These are phyloP conservation scores for Antigone vipio DNA, from an alignment of 2,113 vertebrate genomes.

Conservation along the genomic window DNA sequence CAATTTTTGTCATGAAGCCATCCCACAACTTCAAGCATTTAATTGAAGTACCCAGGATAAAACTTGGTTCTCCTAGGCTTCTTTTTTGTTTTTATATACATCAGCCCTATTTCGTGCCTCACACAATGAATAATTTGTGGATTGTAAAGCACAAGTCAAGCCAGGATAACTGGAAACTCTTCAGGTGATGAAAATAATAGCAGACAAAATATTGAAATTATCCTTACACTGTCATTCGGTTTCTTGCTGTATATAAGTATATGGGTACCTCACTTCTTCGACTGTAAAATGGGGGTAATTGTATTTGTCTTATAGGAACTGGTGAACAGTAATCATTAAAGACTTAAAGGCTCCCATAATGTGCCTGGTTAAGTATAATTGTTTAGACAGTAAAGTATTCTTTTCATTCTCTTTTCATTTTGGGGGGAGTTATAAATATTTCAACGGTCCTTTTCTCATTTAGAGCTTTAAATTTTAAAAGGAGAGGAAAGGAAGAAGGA, in stretches of 20 bases:
- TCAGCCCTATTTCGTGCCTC: not conserved
- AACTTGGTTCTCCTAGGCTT: not conserved
- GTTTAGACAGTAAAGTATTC: not conserved
- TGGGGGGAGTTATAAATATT: not conserved
- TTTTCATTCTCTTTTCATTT: not conserved
- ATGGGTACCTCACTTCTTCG: not conserved
- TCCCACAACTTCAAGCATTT: not conserved
- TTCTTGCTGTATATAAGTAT: not conserved
- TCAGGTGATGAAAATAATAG: not conserved
- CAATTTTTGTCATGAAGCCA: not conserved
- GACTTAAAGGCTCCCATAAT: not conserved
- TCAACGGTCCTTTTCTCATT: not conserved
- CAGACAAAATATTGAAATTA: not conserved
- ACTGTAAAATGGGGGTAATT: not conserved
- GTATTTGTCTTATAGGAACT: not conserved
- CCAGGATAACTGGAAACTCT: not conserved
- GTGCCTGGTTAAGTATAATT: not conserved
- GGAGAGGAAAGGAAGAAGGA: not conserved
- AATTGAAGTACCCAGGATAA: not conserved
- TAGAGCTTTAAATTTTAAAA: not conserved
- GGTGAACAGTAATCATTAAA: not conserved
- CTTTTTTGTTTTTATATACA: not conserved
- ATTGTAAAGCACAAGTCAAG: not conserved
- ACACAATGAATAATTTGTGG: not conserved
- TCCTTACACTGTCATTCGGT: not conserved